Conservation (phyloP, 2,888 invertebrate genomes). For the Serripes groenlandicus region DNA sequence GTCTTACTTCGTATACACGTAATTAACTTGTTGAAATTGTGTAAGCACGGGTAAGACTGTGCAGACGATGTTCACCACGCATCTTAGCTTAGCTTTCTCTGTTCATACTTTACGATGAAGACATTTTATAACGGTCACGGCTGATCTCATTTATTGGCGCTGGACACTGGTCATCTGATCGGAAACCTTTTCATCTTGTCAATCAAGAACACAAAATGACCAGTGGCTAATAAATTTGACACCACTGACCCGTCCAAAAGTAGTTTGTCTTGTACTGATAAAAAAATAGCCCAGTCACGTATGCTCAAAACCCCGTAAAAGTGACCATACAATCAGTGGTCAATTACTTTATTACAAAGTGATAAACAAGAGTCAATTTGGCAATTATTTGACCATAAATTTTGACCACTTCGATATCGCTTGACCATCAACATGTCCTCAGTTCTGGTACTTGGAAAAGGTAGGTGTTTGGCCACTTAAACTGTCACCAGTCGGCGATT, state of each 20-base stretch:
- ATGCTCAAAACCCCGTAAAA: neutral
- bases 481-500: conserved; percentile 13
- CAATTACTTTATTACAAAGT: conserved; percentile 25
- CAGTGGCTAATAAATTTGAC: conserved; percentile 42
- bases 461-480: conserved; percentile 14
- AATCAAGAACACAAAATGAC: conserved; percentile 36
- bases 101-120: no score
- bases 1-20: no score
- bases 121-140: no score
- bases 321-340: conserved; percentile 20
- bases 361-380: conserved; percentile 21
- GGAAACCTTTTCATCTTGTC: conserved; percentile 32
- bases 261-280: neutral
- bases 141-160: no score
- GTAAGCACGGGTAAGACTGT: no score
- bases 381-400: conserved; percentile 51
- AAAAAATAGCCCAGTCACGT: conserved; percentile 19
- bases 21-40: no score
- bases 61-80: no score
- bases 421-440: conserved; percentile 30
- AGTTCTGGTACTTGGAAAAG: conserved; percentile 15
- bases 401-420: conserved; percentile 42
- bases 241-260: conserved; percentile 32
- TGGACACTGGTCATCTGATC: neutral
- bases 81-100: no score